Evolutionary conservation across 2,797 vertebrate species (phyloP).

Genomic region (Chaenodraco wilsoni): DNA sequence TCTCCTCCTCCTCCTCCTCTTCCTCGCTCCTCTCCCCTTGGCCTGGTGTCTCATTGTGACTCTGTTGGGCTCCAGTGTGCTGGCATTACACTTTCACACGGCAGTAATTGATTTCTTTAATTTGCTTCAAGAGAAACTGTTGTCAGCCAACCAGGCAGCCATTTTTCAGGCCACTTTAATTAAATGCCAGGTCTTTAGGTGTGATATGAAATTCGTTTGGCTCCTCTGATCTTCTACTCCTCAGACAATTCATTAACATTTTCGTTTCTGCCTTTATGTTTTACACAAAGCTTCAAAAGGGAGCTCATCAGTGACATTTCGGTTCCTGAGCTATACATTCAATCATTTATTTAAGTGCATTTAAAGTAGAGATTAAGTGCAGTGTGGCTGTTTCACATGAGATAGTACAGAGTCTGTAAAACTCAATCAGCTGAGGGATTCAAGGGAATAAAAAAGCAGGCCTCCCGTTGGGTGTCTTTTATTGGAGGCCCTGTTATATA

Average conservation of each 20-base stretch:
- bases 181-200: conserved; percentile 84
- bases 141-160: conserved; percentile 78
- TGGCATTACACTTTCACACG: conserved; percentile 71
- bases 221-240: conserved; percentile 79
- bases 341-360: conserved; percentile 76
- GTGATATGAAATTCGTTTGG: conserved; percentile 83
- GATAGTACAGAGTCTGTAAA: conserved; percentile 64
- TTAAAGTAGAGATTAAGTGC: conserved; percentile 73
- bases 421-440: conserved; percentile 52
- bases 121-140: conserved; percentile 81
- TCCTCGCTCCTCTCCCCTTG: conserved; percentile 52
- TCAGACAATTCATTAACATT: conserved; percentile 82
- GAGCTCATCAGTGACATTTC: conserved; percentile 77
- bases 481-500: conserved; percentile 42
- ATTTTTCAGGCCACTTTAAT: conserved; percentile 82
- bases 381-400: conserved; percentile 68
- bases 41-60: conserved; percentile 65
- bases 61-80: conserved; percentile 63
- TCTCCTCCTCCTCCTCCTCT: conserved; percentile 51
- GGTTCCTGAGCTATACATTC: conserved; percentile 60
- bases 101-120: conserved; percentile 84
- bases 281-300: conserved; percentile 76
- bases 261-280: conserved; percentile 71
- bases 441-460: conserved; percentile 50
- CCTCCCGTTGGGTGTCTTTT: conserved; percentile 40